Evolutionary conservation across 2,888 invertebrate species (phyloP).

Genomic region (Argyresthia goedartella): DNA sequence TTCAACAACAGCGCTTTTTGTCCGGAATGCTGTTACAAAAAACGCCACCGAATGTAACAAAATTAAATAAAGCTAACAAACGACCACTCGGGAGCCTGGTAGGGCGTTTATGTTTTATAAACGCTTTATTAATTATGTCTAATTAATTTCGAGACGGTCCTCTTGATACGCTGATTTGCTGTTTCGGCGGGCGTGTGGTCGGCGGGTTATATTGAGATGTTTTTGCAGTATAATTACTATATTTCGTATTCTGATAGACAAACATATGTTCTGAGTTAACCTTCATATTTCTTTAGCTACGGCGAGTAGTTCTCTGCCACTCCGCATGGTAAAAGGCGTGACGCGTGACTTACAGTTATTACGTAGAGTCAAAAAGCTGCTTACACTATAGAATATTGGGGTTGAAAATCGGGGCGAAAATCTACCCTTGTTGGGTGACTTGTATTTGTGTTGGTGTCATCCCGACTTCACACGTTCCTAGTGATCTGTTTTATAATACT

Average conservation of each 20-base stretch:
- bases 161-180: slow-evolving; percentile 37
- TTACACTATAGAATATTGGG: no score
- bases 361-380: no score
- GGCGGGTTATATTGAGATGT: not conserved
- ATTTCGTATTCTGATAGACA: no score
- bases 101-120: slow-evolving; percentile 50
- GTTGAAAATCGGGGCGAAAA: not conserved
- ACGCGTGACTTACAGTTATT: no score
- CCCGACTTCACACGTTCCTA: slow-evolving; percentile 56
- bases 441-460: slow-evolving; percentile 40
- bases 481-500: slow-evolving; percentile 48
- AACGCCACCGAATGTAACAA: slow-evolving; percentile 14
- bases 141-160: slow-evolving; percentile 59
- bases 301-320: no score
- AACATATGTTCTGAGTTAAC: no score
- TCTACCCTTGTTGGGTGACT: slow-evolving; percentile 1
- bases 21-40: slow-evolving; percentile 69
- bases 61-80: slow-evolving; percentile 23
- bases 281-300: no score
- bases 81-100: slow-evolving; percentile 47
- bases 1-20: slow-evolving; percentile 62
- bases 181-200: slow-evolving; percentile 35
- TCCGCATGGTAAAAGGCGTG: no score
- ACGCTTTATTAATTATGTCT: slow-evolving; percentile 68
- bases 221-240: no score